Percentiles rank a stretch among this genome's conserved stretches.
These are phyloP conservation scores for Drosophila biarmipes DNA, from an alignment of 1,140 invertebrate species.

Conservation along the genomic window DNA sequence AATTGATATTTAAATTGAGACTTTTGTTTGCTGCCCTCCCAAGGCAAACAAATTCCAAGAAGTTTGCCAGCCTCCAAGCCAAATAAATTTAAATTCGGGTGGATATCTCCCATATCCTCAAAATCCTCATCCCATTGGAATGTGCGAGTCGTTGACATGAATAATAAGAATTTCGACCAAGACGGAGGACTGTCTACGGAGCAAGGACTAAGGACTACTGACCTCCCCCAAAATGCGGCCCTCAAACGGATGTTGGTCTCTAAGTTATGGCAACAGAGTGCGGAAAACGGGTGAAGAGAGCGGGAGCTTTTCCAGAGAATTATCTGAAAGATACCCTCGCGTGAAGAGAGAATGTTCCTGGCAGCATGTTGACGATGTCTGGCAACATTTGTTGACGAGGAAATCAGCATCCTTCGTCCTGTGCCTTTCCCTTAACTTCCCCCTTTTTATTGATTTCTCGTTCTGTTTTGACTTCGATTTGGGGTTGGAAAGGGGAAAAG, in stretches of 20 bases:
- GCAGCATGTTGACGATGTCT: constrained; percentile 24
- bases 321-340: constrained; percentile 17
- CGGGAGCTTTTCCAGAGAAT: constrained; percentile 22
- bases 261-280: constrained; percentile 51
- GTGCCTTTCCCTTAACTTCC: background rate
- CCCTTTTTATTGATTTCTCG: constrained; percentile 45
- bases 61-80: background rate
- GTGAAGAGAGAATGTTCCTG: constrained; percentile 19
- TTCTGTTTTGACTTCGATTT: constrained; percentile 42
- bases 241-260: constrained; percentile 1
- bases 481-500: constrained; percentile 1
- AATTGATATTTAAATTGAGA: constrained; percentile 52
- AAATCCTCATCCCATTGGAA: constrained; percentile 6
- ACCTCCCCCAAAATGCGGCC: constrained; percentile 22
- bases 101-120: background rate
- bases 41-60: constrained; percentile 1
- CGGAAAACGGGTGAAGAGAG: constrained; percentile 5
- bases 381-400: constrained; percentile 27
- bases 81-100: constrained; percentile 48
- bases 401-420: constrained; percentile 16
- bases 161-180: constrained; percentile 42
- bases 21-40: constrained; percentile 23
- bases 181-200: constrained; percentile 26
- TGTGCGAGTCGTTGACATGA: constrained; percentile 47
- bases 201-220: constrained; percentile 16